Conservation (phyloP, 2,888 invertebrate genomes). For the Petrophora chlorosata region DNA sequence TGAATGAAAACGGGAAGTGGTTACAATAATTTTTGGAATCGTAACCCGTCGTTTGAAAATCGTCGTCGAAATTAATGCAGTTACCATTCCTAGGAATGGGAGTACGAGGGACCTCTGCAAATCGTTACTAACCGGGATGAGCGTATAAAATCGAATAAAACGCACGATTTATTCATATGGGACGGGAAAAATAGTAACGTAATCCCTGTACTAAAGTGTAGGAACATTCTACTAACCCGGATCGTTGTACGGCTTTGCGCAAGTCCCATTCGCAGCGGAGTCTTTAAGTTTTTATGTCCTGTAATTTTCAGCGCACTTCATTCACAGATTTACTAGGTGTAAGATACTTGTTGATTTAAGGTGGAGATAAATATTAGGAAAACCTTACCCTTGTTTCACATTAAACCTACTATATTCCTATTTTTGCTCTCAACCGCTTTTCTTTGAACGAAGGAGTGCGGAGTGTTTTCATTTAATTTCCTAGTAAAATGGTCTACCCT, state of each 20-base stretch:
- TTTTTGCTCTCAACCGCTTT: conserved; percentile 46
- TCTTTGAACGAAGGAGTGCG: conserved; percentile 43
- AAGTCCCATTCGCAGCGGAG: conserved; percentile 29
- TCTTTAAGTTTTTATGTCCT: conserved; percentile 35
- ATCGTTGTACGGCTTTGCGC: conserved; percentile 37
- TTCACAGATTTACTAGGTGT: conserved; percentile 27
- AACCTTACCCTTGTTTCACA: neutral
- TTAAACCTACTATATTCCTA: conserved; percentile 8
- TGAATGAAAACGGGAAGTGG: neutral
- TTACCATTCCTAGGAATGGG: conserved; percentile 10
- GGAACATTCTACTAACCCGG: conserved; percentile 40
- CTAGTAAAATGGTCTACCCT: conserved; percentile 67
- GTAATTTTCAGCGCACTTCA: conserved; percentile 26
- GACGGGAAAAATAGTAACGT: conserved; percentile 46
- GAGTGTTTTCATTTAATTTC: conserved; percentile 79
- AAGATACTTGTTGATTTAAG: conserved; percentile 28
- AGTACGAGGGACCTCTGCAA: conserved; percentile 27
- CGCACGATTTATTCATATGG: conserved; percentile 51
- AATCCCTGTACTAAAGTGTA: conserved; percentile 53
- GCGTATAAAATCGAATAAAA: conserved; percentile 50
- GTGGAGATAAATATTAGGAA: conserved; percentile 3
- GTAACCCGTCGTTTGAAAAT: conserved; percentile 13
- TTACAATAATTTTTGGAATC: conserved; percentile 20
- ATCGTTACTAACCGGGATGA: conserved; percentile 47
- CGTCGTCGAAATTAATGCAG: conserved; percentile 18